phyloP scores from a whole-genome alignment of 2,113 vertebrate genomes.

The Stegostoma tigrinum region DNA sequence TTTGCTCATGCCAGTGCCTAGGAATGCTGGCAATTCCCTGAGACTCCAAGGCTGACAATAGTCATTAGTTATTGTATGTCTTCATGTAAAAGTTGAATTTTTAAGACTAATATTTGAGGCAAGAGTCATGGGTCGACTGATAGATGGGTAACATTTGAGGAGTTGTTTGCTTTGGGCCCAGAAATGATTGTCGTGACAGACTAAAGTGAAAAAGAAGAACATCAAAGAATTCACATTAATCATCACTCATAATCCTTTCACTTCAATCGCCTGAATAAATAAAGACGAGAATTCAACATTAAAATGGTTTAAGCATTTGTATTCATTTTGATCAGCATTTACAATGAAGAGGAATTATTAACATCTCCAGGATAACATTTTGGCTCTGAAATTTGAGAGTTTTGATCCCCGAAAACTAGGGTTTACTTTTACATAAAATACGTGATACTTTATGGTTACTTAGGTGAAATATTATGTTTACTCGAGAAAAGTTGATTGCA shows the following conservation, averaged over 20 bases:
- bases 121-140: background rate
- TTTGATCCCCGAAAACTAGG: no score
- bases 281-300: background rate
- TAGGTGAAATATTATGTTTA: no score
- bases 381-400: no score
- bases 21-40: background rate
- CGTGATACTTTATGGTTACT: no score
- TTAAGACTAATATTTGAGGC: background rate
- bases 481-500: no score
- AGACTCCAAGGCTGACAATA: background rate
- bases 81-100: background rate
- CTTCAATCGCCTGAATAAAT: background rate
- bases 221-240: background rate
- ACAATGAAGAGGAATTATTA: background rate
- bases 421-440: no score
- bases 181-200: background rate
- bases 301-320: background rate
- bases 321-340: background rate
- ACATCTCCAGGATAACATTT: background rate
- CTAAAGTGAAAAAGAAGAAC: background rate
- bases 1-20: background rate
- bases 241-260: background rate
- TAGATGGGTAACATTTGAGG: background rate
- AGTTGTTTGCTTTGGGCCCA: background rate
- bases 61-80: background rate